Evolutionary conservation across 2,113 vertebrate genomes (phyloP), one percentile per base, ranked within the genome.

Genomic region (Tragelaphus imberbis): DNA sequence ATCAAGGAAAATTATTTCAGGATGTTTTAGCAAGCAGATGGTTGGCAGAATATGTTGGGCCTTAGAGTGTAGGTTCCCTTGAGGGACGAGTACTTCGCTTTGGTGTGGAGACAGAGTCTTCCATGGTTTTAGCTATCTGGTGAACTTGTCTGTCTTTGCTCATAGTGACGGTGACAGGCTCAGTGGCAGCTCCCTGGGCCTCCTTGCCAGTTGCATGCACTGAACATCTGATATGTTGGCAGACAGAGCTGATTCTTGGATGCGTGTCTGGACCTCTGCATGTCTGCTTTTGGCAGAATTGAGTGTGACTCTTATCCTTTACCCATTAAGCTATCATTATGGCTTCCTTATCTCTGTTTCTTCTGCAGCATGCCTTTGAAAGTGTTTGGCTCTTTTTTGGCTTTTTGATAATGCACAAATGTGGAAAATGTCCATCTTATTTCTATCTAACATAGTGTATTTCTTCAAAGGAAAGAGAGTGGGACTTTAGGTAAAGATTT

Each of bases 241-340:
- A 96, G 97, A 95, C 95, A 94, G 92, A n/a, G 81, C 91, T 90
- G 92, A 98, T 97, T 97, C 95, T 97, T 97, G 81, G 61, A 97
- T 98, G 97, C 97, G 33, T 97, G 97, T 98, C 90, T 98, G 98
- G 94, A 93, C 98, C 95, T 98, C 84, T 85, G 88, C 98, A 98
- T 97, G 95, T 97, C 98, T 97, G 85, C 97, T 98, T 97, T 95
- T 98, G 98, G 97, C 98, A 98, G 97, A 97, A 97, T 56, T 36
- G 92, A 98, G 96, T 98, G 98, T 98, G 97, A 97, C 98, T 98
- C 93, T 97, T 98, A 98, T 98, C 95, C 91, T 96, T 98, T 97
- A 91, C 97, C 98, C 98, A 97, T 98, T 98, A 98, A 98, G 98
- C 98, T 98, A 97, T 94, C 98, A 14, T 97, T 98, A 13, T 59